Conservation (phyloP, 2,113 vertebrate genomes). For the Bagarius yarrelli region DNA sequence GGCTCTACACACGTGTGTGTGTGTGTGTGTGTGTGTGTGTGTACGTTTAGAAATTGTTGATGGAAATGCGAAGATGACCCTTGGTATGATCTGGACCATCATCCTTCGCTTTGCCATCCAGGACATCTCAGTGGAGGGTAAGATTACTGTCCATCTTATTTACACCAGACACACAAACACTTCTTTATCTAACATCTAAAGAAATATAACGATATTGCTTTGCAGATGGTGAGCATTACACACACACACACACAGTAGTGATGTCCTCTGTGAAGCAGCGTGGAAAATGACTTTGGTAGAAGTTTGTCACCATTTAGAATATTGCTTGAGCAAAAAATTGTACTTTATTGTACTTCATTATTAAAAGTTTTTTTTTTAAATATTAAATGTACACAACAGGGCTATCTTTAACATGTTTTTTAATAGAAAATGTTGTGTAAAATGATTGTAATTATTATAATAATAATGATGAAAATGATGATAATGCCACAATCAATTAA, state of each 20-base stretch:
- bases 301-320: too few species aligned
- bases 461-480: too few species aligned
- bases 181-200: not conserved
- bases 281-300: not conserved
- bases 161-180: not conserved
- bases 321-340: too few species aligned
- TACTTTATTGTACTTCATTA: too few species aligned
- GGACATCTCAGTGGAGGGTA: slow-evolving; percentile 96
- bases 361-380: too few species aligned
- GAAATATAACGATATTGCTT: not conserved
- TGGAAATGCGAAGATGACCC: slow-evolving; percentile 92
- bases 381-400: too few species aligned
- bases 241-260: not conserved
- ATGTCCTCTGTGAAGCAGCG: not conserved
- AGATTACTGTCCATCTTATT: slow-evolving; percentile 8
- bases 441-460: too few species aligned
- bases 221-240: not conserved
- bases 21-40: not conserved
- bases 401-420: too few species aligned
- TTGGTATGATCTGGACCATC: slow-evolving; percentile 99
- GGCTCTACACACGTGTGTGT: not conserved
- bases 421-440: too few species aligned
- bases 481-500: too few species aligned
- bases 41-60: slow-evolving; percentile 86
- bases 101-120: slow-evolving; percentile 96